Percentiles rank a stretch among this genome's conserved stretches.
phyloP scores from a whole-genome alignment of 2,797 vertebrate genomes.

The Mallotus villosus region DNA sequence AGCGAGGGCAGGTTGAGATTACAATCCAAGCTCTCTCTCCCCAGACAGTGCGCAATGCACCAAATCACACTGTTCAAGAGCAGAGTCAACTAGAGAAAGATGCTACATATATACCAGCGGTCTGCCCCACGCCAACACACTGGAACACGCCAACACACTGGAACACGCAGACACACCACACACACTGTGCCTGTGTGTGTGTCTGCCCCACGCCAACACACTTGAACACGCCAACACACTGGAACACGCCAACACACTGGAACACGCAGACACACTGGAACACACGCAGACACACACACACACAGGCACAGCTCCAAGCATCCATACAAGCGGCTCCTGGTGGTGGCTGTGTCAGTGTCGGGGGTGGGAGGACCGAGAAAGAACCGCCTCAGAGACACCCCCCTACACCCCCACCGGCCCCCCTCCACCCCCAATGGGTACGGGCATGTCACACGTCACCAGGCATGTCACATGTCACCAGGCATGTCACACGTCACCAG shows the following conservation, averaged over 20 bases:
- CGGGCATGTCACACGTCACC: no score
- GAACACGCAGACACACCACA: no score
- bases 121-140: no score
- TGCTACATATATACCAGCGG: conserved; percentile 46
- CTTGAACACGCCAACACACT: no score
- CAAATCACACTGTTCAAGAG: not conserved
- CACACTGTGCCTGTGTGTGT: no score
- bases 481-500: not conserved
- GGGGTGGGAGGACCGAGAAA: not conserved
- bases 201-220: no score
- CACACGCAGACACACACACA: conserved; percentile 25
- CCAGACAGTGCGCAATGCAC: not conserved
- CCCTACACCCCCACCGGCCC: not conserved
- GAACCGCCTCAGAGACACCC: not conserved
- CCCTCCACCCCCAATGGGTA: not conserved
- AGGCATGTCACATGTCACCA: no score
- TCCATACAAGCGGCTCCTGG: conserved; percentile 15
- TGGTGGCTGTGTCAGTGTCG: conserved; percentile 13
- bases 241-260: no score
- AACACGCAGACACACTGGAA: conserved; percentile 27
- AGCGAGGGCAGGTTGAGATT: conserved; percentile 9
- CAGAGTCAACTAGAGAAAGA: conserved; percentile 28
- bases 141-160: conserved; percentile 26
- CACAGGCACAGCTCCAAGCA: conserved; percentile 33
- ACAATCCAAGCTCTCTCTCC: conserved; percentile 2